Evolutionary conservation across 2,888 invertebrate species (phyloP).

Genomic region (Caenorhabditis uteleia): DNA sequence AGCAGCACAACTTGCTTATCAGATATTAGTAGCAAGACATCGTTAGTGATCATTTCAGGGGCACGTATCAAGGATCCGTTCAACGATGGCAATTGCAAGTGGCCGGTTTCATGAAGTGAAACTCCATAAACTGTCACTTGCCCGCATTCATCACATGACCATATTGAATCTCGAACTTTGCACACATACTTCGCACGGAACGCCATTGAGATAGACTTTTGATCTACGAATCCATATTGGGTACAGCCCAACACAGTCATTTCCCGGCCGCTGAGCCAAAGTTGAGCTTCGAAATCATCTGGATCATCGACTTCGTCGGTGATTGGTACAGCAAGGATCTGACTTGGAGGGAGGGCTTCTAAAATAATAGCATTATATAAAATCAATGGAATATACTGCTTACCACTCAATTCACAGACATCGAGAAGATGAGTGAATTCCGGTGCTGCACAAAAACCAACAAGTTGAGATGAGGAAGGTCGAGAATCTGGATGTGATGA

Average conservation of each 20-base stretch:
- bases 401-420: slow-evolving; percentile 78
- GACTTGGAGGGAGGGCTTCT: slow-evolving; percentile 35
- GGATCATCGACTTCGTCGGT: slow-evolving; percentile 43
- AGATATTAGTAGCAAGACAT: slow-evolving; percentile 35
- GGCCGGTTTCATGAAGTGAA: slow-evolving; percentile 38
- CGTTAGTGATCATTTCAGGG: slow-evolving; percentile 40
- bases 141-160: slow-evolving; percentile 43
- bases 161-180: slow-evolving; percentile 40
- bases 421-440: slow-evolving; percentile 89
- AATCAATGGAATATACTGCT: neutral
- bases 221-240: slow-evolving; percentile 69
- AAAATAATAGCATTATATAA: neutral
- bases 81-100: slow-evolving; percentile 40
- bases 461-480: slow-evolving; percentile 91
- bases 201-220: slow-evolving; percentile 49
- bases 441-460: slow-evolving; percentile 74
- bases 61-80: slow-evolving; percentile 40
- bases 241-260: slow-evolving; percentile 68
- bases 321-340: slow-evolving; percentile 30
- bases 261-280: slow-evolving; percentile 61
- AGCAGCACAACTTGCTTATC: slow-evolving; percentile 36
- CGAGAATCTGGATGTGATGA: slow-evolving; percentile 81
- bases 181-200: slow-evolving; percentile 32
- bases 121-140: slow-evolving; percentile 38
- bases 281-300: slow-evolving; percentile 46